Base-by-base conservation (phyloP, 2,888 invertebrate species). In the Phanerotoma sp. region DNA sequence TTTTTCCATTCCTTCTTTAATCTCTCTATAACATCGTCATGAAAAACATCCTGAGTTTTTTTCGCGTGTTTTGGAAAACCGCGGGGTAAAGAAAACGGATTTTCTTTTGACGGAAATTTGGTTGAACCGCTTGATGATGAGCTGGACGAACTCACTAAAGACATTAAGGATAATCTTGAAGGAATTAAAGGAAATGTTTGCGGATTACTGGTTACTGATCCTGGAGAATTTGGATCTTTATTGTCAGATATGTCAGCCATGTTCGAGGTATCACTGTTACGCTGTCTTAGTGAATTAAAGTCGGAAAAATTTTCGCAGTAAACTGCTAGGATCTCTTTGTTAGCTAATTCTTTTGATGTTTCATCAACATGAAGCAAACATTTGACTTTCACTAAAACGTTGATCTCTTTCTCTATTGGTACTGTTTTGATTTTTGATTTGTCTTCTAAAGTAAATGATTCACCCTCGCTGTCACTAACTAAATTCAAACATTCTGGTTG, bases 191-290 rank as follows among this genome's bases (percentile, higher is more conserved):
- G 61, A 50, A 62, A 73, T 2, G 66, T 53, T 25, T 69, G 70
- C 1, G 65, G 61, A 54, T 67, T 72, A 16, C 73, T 74, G 10
- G 65, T 69, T 2, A 74, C 70, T 1, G 75, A 76, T 18, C 72
- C 67, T 4, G 75, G 74, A 1, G 75, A 74, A 5, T 51, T 51
- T 15, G 40, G 45, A 21, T 75, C 75, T 51, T 71, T 72, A 33
- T 69, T 72, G 3, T 73, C 75, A 7, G 75, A 76, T 13, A 75
- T 72, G 35, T 76, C 75, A 6, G 72, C 74, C 3, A 74, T 40
- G 1, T 68, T 62, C 1, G 68, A 73, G 0, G 63, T 65, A 41
- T 74, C 73, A 22, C 66, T 67, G 35, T 49, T 61, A 51, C 68
- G 66, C 11, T 63, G 60, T 10, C 62, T 57, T 3, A 42, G 45